Percentiles rank a stretch among this genome's conserved stretches.
phyloP scores from a whole-genome alignment of 2,888 invertebrate species.

The Neoaliturus tenellus region DNA sequence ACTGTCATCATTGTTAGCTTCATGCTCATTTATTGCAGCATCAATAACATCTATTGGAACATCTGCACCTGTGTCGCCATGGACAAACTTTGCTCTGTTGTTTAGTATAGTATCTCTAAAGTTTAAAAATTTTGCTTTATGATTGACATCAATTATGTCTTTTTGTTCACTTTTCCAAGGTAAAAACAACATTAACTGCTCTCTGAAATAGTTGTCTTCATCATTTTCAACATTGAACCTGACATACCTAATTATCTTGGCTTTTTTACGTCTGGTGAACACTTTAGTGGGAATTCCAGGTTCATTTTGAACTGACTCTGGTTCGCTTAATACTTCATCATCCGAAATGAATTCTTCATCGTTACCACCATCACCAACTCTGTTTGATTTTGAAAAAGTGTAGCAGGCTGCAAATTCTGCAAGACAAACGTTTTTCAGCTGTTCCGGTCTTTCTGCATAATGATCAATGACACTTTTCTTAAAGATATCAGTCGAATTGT shows the following conservation, averaged over 20 bases:
- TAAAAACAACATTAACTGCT: slow-evolving; percentile 52
- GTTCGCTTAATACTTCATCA: slow-evolving; percentile 3
- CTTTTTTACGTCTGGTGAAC: neutral
- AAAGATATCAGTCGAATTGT: too few species aligned
- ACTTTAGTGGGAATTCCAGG: neutral
- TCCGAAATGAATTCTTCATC: neutral
- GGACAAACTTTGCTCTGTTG: neutral
- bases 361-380: neutral
- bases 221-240: slow-evolving; percentile 36
- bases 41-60: too few species aligned
- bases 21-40: too few species aligned
- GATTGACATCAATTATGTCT: slow-evolving; percentile 59
- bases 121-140: slow-evolving; percentile 25
- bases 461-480: too few species aligned
- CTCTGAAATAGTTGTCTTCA: slow-evolving; percentile 51
- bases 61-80: too few species aligned
- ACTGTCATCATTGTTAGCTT: too few species aligned
- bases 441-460: too few species aligned
- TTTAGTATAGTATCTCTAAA: neutral
- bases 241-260: slow-evolving; percentile 44
- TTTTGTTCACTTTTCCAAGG: slow-evolving; percentile 65
- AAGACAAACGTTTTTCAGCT: too few species aligned
- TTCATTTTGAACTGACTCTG: neutral
- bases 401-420: too few species aligned
- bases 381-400: neutral